These are phyloP conservation scores for Melanerpes formicivorus DNA, from an alignment of 2,113 vertebrate genomes.

Conservation along the genomic window DNA sequence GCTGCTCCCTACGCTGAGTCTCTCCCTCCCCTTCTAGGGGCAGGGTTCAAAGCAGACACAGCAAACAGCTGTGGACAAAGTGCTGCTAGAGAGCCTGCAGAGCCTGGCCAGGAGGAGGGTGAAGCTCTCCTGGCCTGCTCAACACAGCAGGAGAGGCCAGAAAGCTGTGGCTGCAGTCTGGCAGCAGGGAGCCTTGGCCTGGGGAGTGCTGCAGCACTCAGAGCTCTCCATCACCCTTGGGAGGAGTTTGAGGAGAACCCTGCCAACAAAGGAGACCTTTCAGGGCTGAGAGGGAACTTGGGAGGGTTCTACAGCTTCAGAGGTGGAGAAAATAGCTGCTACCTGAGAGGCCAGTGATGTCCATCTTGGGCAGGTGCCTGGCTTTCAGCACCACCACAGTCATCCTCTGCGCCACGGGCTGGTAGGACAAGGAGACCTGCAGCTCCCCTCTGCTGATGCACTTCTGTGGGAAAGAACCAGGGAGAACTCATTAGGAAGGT, in stretches of 20 bases:
- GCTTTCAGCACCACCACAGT: conserved; percentile 97
- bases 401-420: conserved; percentile 94
- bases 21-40: not conserved
- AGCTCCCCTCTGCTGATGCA: conserved; percentile 90
- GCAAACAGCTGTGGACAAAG: not conserved
- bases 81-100: fast-evolving
- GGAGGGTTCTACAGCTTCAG: not conserved
- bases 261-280: too few species aligned
- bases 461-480: conserved; percentile 75
- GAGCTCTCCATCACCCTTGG: fast-evolving
- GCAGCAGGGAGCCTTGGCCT: not conserved
- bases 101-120: not conserved
- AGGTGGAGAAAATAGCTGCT: conserved; percentile 87
- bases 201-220: fast-evolving
- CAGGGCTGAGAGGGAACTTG: not conserved
- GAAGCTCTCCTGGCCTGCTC: fast-evolving
- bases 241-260: fast-evolving
- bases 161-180: not conserved
- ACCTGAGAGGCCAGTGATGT: conserved; percentile 95
- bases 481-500: not conserved
- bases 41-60: not conserved
- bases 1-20: not conserved
- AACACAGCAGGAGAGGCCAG: not conserved
- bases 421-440: conserved; percentile 93
- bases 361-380: conserved; percentile 94